These are phyloP conservation scores for Cydia fagiglandana DNA, from an alignment of 1,140 invertebrate genomes.

Conservation along the genomic window DNA sequence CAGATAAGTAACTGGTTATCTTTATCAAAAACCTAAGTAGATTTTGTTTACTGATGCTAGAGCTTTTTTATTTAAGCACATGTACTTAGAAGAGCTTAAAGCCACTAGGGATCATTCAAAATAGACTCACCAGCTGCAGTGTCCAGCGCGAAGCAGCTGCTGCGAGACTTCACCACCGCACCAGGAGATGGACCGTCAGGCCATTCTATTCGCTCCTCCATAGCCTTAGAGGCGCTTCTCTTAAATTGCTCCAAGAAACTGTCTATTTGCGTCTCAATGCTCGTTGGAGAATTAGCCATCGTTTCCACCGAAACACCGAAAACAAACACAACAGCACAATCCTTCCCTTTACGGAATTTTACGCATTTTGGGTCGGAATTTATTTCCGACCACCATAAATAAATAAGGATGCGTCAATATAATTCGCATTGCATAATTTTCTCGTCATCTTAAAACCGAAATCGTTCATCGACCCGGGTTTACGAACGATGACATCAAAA, in stretches of 20 bases:
- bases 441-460: conserved; percentile 48
- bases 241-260: conserved; percentile 90
- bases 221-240: conserved; percentile 85
- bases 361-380: conserved; percentile 37
- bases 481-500: conserved; percentile 57
- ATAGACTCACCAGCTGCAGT: conserved; percentile 69
- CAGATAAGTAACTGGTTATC: background rate
- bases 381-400: conserved; percentile 34
- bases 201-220: conserved; percentile 82
- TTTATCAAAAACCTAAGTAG: background rate
- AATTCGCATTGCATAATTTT: conserved; percentile 49
- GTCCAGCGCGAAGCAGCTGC: conserved; percentile 76
- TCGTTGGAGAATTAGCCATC: conserved; percentile 85
- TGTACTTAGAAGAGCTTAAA: conserved; percentile 1
- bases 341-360: conserved; percentile 58
- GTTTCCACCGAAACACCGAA: conserved; percentile 72
- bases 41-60: conserved; percentile 20
- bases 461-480: conserved; percentile 58
- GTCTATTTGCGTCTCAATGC: conserved; percentile 89
- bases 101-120: conserved; percentile 5
- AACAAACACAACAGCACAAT: conserved; percentile 66
- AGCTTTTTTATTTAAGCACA: conserved; percentile 19
- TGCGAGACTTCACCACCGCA: conserved; percentile 69
- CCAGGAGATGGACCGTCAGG: conserved; percentile 66
- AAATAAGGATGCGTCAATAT: conserved; percentile 36